A percentile compares a stretch with the other conserved stretches of the same genome.
These are phyloP conservation scores for Sisor rabdophorus DNA, from an alignment of 2,113 vertebrate genomes.

Conservation along the genomic window DNA sequence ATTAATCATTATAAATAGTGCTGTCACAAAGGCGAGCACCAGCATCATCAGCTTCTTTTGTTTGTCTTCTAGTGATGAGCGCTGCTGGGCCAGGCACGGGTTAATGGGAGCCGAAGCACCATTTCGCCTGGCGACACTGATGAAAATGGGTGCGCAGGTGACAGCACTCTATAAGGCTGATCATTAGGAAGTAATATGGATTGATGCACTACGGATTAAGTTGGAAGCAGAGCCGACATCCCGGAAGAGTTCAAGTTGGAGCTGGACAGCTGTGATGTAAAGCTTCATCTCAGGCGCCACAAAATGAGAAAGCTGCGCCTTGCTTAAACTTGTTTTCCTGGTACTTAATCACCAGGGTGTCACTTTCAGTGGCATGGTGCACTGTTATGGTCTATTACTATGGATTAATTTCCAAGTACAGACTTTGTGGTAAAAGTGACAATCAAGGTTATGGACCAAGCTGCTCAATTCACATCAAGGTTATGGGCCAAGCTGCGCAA, in stretches of 20 bases:
- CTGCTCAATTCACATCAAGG: slow-evolving; percentile 2
- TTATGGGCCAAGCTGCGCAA: neutral
- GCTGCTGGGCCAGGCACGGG: slow-evolving; percentile 65
- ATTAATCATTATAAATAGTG: slow-evolving; percentile 99
- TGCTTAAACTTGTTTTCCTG: slow-evolving; percentile 22
- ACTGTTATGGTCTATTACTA: slow-evolving; percentile 12
- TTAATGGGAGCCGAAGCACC: slow-evolving; percentile 92
- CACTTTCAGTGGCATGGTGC: slow-evolving; percentile 4
- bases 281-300: slow-evolving; percentile 24
- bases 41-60: slow-evolving; percentile 78
- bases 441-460: slow-evolving; percentile 10
- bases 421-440: slow-evolving; percentile 10
- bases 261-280: slow-evolving; percentile 20
- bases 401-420: slow-evolving; percentile 20
- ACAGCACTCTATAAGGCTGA: slow-evolving; percentile 76
- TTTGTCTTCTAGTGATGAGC: slow-evolving; percentile 87
- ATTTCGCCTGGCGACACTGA: slow-evolving; percentile 87
- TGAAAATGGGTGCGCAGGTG: slow-evolving; percentile 82
- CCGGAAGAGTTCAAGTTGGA: slow-evolving; percentile 42
- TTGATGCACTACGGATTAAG: slow-evolving; percentile 85
- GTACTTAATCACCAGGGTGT: slow-evolving; percentile 24
- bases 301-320: neutral
- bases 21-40: slow-evolving; percentile 90
- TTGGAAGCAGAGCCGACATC: slow-evolving; percentile 74
- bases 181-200: slow-evolving; percentile 89